Evolutionary conservation across 2,113 vertebrate genomes (phyloP).

Genomic region (Anarhynchus alexandrinus): DNA sequence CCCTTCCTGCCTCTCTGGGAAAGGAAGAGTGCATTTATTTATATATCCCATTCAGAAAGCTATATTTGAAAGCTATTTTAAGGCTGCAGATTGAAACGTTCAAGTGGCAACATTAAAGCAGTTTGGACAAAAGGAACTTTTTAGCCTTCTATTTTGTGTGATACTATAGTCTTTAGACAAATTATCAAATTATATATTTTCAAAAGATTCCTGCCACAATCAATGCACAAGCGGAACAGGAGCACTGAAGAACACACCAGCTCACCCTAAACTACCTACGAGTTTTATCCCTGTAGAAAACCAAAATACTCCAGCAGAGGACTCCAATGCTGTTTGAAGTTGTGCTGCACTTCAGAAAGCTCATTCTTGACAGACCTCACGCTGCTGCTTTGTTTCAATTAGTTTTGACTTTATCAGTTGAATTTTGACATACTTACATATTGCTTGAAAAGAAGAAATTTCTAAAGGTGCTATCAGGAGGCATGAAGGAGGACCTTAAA

Average conservation of each 20-base stretch:
- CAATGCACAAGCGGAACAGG: not conserved
- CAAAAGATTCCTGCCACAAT: not conserved
- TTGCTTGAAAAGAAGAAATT: not conserved
- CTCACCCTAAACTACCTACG: not conserved
- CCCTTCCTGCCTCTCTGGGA: conserved; percentile 62
- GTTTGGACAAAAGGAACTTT: not conserved
- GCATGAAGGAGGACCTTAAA: not conserved
- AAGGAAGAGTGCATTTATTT: conserved; percentile 58
- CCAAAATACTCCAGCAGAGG: not conserved
- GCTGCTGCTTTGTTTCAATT: not conserved
- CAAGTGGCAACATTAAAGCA: not conserved
- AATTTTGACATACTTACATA: not conserved
- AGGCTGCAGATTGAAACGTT: not conserved
- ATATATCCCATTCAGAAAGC: conserved; percentile 36
- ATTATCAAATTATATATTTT: not conserved
- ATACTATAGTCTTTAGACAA: not conserved
- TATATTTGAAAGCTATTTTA: conserved; percentile 54
- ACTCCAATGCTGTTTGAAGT: not conserved
- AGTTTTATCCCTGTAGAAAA: not conserved
- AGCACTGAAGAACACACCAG: not conserved
- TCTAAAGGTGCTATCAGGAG: not conserved
- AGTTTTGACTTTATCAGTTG: not conserved
- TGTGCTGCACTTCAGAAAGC: not conserved
- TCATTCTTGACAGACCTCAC: not conserved
- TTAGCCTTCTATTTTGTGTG: not conserved